A percentile compares a stretch with the other conserved stretches of the same genome.
These are phyloP conservation scores for Synanthedon tipuliformis DNA, from an alignment of 2,888 invertebrate genomes.

Conservation along the genomic window DNA sequence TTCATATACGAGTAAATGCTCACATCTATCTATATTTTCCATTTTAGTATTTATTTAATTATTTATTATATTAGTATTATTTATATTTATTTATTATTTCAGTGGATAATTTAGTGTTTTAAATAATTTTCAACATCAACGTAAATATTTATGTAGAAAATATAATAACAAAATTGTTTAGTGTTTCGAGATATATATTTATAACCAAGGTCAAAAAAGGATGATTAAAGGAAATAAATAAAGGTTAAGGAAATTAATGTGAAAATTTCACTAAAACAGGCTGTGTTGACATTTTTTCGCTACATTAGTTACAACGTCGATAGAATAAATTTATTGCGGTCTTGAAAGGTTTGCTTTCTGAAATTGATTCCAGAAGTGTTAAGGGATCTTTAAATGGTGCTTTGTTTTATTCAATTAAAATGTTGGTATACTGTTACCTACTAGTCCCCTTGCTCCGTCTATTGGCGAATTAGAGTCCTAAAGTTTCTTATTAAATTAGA, in stretches of 20 bases:
- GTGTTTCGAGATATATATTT: background rate
- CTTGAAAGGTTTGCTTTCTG: background rate
- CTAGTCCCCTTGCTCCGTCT: background rate
- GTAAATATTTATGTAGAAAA: too few relatives aligned
- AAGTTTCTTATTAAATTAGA: too few relatives aligned
- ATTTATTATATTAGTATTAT: too few relatives aligned
- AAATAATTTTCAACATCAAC: too few relatives aligned
- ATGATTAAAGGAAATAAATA: background rate
- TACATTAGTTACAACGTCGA: slow-evolving; percentile 3
- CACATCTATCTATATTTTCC: too few relatives aligned
- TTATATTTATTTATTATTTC: too few relatives aligned
- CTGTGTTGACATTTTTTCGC: slow-evolving; percentile 1
- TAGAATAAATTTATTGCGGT: slow-evolving; percentile 1
- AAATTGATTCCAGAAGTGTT: background rate
- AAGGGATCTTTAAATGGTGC: background rate
- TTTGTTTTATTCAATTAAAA: background rate
- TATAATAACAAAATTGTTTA: background rate
- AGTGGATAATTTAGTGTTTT: too few relatives aligned
- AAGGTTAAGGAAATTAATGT: background rate
- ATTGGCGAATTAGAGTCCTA: too few relatives aligned
- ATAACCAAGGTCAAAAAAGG: background rate
- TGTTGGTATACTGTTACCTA: background rate
- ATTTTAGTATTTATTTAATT: too few relatives aligned
- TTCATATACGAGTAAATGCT: too few relatives aligned
- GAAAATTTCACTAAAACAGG: background rate